Conservation (phyloP, 1,140 invertebrate genomes). For the Planococcus citri region DNA sequence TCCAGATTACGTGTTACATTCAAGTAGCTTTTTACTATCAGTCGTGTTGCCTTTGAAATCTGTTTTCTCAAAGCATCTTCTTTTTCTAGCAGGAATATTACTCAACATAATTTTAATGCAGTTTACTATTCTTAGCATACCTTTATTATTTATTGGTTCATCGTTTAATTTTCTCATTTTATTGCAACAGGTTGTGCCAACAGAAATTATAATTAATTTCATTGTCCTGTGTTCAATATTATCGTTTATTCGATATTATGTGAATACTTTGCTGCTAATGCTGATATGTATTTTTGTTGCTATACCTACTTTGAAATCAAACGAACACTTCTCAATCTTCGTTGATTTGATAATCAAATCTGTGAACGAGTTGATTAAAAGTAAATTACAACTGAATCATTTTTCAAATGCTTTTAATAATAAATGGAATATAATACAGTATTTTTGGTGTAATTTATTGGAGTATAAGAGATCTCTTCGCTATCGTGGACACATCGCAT, state of each 20-base stretch:
- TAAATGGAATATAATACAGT: not conserved
- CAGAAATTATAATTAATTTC: not conserved
- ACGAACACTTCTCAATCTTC: not conserved
- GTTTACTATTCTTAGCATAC: not conserved
- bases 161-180: not conserved
- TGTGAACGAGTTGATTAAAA: not conserved
- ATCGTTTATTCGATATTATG: not conserved
- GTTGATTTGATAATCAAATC: not conserved
- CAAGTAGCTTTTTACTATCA: not conserved
- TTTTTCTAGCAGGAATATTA: not conserved
- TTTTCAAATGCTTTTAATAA: not conserved
- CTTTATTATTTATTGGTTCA: not conserved
- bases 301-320: not conserved
- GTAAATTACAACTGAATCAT: too few relatives aligned
- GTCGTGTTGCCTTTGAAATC: not conserved
- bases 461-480: slow-evolving; percentile 26
- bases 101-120: not conserved
- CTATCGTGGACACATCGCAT: slow-evolving; percentile 47
- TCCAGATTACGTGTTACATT: not conserved
- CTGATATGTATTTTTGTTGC: not conserved
- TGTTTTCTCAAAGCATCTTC: not conserved
- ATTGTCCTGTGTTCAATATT: not conserved
- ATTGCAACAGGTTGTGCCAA: not conserved
- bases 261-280: not conserved
- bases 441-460: not conserved